phyloP scores from a whole-genome alignment of 92 coral and sea anemone genomes.

The Virgularia gustaviana region DNA sequence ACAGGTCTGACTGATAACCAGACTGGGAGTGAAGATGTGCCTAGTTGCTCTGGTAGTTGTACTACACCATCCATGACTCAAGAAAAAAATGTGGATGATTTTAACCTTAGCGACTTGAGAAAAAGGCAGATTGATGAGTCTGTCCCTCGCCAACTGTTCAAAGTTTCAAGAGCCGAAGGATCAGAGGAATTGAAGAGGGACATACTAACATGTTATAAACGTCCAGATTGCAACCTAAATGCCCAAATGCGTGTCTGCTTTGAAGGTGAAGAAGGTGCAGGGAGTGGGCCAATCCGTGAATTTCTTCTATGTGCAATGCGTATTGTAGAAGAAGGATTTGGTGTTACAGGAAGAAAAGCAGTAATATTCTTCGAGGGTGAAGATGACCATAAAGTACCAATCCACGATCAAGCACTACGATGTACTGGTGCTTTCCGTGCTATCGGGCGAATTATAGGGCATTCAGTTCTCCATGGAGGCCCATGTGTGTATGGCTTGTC shows the following conservation, averaged over 20 bases:
- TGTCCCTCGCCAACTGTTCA: conserved; percentile 42
- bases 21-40: background rate
- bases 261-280: conserved; percentile 61
- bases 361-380: conserved; percentile 57
- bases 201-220: conserved; percentile 44
- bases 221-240: conserved; percentile 32
- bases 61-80: background rate
- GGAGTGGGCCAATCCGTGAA: conserved; percentile 41
- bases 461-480: conserved; percentile 59
- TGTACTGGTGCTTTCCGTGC: conserved; percentile 52
- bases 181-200: conserved; percentile 37
- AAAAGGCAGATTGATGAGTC: conserved; percentile 3
- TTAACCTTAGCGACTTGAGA: background rate
- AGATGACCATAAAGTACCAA: conserved; percentile 44
- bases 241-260: conserved; percentile 42
- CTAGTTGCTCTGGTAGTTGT: background rate
- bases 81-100: background rate
- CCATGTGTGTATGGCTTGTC: conserved; percentile 48
- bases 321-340: conserved; percentile 53
- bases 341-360: conserved; percentile 25
- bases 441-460: conserved; percentile 55
- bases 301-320: conserved; percentile 51
- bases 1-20: conserved; percentile 4
- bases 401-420: conserved; percentile 47
- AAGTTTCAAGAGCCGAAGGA: conserved; percentile 46